These are phyloP conservation scores for Nasua narica DNA, from an alignment of 2,797 vertebrate species.

Conservation along the genomic window DNA sequence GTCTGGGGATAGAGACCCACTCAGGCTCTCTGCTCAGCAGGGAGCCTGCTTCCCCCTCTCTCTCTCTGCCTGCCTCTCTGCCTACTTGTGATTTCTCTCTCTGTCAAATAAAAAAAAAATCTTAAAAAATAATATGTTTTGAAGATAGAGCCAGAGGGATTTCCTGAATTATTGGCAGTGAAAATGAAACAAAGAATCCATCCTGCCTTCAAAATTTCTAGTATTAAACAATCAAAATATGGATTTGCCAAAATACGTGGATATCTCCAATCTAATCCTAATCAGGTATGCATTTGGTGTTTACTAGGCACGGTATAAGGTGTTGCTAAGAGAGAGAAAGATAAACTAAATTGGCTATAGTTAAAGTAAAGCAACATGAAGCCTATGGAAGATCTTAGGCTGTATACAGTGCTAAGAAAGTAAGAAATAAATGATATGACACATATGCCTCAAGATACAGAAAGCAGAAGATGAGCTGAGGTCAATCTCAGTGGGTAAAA, in stretches of 20 bases:
- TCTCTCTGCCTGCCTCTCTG: no score
- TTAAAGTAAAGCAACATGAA: not conserved
- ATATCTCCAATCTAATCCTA: not conserved
- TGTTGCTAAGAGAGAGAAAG: not conserved
- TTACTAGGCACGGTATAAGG: not conserved
- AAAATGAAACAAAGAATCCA: not conserved
- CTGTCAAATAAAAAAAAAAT: no score
- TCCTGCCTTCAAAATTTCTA: not conserved
- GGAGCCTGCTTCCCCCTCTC: no score
- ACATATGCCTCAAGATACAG: not conserved
- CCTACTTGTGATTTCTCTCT: no score
- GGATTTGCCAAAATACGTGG: not conserved
- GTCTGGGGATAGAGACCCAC: no score
- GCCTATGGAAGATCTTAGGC: not conserved
- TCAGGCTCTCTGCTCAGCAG: no score
- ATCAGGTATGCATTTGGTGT: not conserved
- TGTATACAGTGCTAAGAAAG: not conserved
- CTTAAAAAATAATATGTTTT: not conserved
- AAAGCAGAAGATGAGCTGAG: not conserved
- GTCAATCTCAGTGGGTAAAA: not conserved
- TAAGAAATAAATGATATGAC: not conserved
- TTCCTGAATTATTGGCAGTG: not conserved
- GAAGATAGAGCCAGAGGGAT: not conserved
- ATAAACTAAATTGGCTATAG: not conserved
- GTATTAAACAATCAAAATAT: not conserved